Percentiles rank a stretch among this genome's conserved stretches.
Evolutionary conservation across 2,888 invertebrate genomes (phyloP).

Genomic region (Tromatobia lineatoria): DNA sequence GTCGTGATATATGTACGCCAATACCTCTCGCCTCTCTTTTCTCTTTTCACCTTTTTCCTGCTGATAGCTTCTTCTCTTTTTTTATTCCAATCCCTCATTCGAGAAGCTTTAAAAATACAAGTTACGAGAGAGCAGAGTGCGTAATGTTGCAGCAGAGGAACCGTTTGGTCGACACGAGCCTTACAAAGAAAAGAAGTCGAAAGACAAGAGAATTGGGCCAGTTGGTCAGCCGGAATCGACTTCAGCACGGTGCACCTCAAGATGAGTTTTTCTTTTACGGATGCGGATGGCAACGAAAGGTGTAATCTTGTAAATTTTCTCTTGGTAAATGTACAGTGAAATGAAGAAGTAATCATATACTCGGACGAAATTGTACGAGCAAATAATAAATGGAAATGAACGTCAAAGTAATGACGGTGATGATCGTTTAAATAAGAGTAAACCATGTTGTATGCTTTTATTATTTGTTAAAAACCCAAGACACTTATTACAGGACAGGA

Average conservation of each 20-base stretch:
- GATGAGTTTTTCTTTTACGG: constrained; percentile 41
- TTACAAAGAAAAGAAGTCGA: constrained; percentile 26
- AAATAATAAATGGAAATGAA: constrained; percentile 11
- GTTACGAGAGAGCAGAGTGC: constrained; percentile 16
- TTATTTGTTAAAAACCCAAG: not conserved
- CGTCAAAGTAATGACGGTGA: not conserved
- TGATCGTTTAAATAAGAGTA: not conserved
- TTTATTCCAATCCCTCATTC: constrained; percentile 7
- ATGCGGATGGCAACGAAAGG: constrained; percentile 21
- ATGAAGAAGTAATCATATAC: constrained; percentile 7
- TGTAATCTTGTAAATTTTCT: constrained; percentile 39
- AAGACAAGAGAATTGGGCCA: constrained; percentile 68
- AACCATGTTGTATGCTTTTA: not conserved
- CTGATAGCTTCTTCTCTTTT: not conserved
- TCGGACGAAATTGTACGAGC: not conserved
- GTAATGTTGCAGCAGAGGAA: constrained; percentile 18
- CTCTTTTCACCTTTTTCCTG: constrained; percentile 11
- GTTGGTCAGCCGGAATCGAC: constrained; percentile 67
- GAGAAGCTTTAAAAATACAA: constrained; percentile 34
- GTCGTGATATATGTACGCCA: not conserved
- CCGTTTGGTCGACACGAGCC: constrained; percentile 20
- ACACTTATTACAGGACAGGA: no score
- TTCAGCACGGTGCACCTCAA: not conserved
- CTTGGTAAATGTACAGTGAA: constrained; percentile 7
- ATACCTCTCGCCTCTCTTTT: constrained; percentile 22